phyloP scores from a whole-genome alignment of 2,888 invertebrate species.

The Hedya salicella region DNA sequence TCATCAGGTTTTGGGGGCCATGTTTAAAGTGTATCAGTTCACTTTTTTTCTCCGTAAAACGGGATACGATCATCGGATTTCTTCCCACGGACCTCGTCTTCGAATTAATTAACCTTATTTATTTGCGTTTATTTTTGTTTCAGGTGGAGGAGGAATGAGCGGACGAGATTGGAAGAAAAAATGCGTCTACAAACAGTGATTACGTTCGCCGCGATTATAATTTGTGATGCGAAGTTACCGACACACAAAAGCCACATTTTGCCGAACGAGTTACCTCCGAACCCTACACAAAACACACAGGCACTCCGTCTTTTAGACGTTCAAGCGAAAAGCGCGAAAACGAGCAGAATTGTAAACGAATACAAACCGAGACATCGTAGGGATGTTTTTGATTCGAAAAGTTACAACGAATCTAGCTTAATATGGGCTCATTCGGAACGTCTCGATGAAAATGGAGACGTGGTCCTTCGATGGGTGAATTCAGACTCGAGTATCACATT shows the following conservation, averaged over 20 bases:
- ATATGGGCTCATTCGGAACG: conserved; percentile 86
- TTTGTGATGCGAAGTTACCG: conserved; percentile 77
- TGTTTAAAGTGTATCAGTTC: conserved; percentile 32
- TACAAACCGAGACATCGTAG: conserved; percentile 70
- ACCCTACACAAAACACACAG: conserved; percentile 65
- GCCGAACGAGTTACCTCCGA: conserved; percentile 68
- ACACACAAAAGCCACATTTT: conserved; percentile 64
- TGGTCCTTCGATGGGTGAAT: conserved; percentile 89
- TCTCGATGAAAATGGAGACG: conserved; percentile 82
- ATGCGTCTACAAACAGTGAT: conserved; percentile 73
- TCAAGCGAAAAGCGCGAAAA: conserved; percentile 70
- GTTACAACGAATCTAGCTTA: conserved; percentile 71
- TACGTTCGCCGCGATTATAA: conserved; percentile 68
- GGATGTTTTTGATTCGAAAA: conserved; percentile 77
- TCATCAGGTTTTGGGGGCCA: conserved; percentile 40
- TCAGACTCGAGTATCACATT: conserved; percentile 92
- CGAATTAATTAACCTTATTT: conserved; percentile 35
- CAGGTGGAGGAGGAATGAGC: conserved; percentile 74
- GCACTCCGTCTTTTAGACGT: conserved; percentile 64
- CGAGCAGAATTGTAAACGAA: conserved; percentile 72
- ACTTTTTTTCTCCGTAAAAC: conserved; percentile 18
- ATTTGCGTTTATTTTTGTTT: conserved; percentile 59
- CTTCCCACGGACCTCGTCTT: conserved; percentile 28
- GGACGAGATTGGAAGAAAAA: conserved; percentile 56
- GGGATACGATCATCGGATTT: conserved; percentile 9